Conservation (phyloP, 2,113 vertebrate genomes). For the Cyrtonyx montezumae region DNA sequence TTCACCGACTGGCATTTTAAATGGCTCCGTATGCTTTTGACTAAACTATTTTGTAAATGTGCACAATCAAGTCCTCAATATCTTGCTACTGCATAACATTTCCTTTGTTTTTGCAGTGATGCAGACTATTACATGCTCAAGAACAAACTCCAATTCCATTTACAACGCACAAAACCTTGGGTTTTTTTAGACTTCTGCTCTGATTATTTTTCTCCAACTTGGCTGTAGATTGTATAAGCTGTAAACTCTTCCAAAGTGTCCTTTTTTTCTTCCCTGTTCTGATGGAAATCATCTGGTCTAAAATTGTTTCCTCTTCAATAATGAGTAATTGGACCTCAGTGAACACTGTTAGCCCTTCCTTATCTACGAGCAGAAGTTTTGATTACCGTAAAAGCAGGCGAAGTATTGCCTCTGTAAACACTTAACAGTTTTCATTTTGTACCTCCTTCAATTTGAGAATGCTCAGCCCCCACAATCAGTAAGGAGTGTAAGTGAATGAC, state of each 20-base stretch:
- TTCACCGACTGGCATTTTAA: conserved; percentile 18
- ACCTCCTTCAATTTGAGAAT: not conserved
- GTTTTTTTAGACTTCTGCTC: not conserved
- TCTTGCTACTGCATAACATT: not conserved
- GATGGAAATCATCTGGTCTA: not conserved
- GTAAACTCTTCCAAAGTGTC: not conserved
- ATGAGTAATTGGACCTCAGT: not conserved
- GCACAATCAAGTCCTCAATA: not conserved
- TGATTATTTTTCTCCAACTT: not conserved
- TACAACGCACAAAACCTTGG: not conserved
- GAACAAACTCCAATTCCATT: not conserved
- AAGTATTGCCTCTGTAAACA: not conserved
- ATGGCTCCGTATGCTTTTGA: conserved; percentile 19
- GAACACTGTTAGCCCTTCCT: not conserved
- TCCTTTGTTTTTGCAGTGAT: not conserved
- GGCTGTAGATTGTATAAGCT: not conserved
- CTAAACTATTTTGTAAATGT: not conserved
- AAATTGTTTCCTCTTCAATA: not conserved
- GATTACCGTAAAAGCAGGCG: not conserved
- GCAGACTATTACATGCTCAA: not conserved
- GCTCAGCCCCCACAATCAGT: not conserved
- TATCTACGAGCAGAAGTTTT: not conserved
- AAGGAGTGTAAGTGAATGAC: not conserved
- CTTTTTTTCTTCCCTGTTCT: not conserved
- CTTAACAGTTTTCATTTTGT: not conserved